A percentile compares a stretch with the other conserved stretches of the same genome.
Evolutionary conservation across 37 sponge, comb jelly and placozoan species (phyloP).

Genomic region (Beroe forskalii): DNA sequence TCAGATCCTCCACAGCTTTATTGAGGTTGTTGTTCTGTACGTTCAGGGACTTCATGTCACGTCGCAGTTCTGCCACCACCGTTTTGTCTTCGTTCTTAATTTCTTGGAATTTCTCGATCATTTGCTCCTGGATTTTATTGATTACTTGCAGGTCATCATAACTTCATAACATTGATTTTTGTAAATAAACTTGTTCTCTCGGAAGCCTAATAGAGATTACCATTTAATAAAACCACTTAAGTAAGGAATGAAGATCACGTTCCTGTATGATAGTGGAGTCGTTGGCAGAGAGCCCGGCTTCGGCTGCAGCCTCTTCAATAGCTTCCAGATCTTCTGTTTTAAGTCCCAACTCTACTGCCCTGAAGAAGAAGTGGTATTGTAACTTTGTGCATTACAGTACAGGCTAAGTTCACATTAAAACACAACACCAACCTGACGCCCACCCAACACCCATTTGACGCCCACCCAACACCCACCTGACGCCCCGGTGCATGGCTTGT

Average conservation of each 20-base stretch:
- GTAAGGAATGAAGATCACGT: too few species aligned
- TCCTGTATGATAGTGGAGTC: conserved; percentile 30
- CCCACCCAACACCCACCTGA: conserved; percentile 28
- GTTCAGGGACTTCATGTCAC: background rate
- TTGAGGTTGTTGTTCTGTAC: background rate
- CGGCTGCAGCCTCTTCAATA: conserved; percentile 60
- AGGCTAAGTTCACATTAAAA: too few species aligned
- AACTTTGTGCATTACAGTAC: too few species aligned
- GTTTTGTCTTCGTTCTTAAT: background rate
- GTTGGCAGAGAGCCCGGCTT: conserved; percentile 33
- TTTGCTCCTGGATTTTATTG: conserved; percentile 8
- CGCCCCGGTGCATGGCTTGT: conserved; percentile 64
- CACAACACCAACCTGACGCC: too few species aligned
- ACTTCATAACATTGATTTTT: too few species aligned
- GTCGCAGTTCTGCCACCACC: background rate
- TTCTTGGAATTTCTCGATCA: conserved; percentile 56
- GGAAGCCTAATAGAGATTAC: too few species aligned
- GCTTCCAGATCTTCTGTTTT: conserved; percentile 63
- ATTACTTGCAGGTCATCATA: too few species aligned
- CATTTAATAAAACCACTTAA: too few species aligned
- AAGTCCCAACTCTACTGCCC: conserved; percentile 48
- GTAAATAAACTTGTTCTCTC: too few species aligned
- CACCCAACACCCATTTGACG: too few species aligned
- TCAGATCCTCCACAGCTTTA: background rate
- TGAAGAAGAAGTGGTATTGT: background rate